Evolutionary conservation across 1,140 invertebrate species (phyloP).

Genomic region (Zaprionus capensis): DNA sequence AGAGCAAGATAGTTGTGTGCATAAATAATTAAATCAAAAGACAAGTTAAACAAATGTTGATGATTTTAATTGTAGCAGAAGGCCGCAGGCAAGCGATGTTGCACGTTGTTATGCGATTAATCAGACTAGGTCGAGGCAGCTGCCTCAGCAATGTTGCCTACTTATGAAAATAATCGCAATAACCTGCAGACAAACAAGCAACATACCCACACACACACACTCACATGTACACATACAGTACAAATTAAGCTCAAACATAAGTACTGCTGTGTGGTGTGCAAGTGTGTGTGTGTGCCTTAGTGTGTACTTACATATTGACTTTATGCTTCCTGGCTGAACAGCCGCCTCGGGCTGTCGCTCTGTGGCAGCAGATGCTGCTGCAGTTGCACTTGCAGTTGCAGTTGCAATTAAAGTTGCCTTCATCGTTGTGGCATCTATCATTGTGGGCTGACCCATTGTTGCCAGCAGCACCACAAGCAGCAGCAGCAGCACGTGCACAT

Average conservation of each 20-base stretch:
- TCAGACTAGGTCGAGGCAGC: conserved; percentile 19
- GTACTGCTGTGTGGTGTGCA: neutral
- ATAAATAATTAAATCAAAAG: conserved; percentile 43
- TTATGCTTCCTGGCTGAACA: conserved; percentile 40
- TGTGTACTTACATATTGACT: conserved; percentile 67
- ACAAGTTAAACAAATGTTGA: conserved; percentile 31
- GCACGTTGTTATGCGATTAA: conserved; percentile 38
- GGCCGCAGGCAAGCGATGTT: conserved; percentile 13
- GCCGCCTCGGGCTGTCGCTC: conserved; percentile 27
- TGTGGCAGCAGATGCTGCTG: conserved; percentile 22
- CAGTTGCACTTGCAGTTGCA: conserved; percentile 13
- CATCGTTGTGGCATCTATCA: conserved; percentile 54
- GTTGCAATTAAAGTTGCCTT: conserved; percentile 44
- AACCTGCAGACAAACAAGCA: conserved; percentile 19
- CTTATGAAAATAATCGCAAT: conserved; percentile 37
- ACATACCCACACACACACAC: neutral
- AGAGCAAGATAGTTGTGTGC: neutral
- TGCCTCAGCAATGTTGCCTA: conserved; percentile 8
- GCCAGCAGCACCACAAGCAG: conserved; percentile 11
- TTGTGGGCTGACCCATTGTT: conserved; percentile 15
- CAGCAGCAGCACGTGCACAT: conserved; percentile 2
- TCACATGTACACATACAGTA: neutral
- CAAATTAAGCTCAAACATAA: conserved; percentile 17
- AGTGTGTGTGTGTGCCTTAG: neutral
- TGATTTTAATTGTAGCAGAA: conserved; percentile 39